A percentile compares a stretch with the other conserved stretches of the same genome.
Evolutionary conservation across 2,113 vertebrate species (phyloP).

Genomic region (Pimephales promelas): DNA sequence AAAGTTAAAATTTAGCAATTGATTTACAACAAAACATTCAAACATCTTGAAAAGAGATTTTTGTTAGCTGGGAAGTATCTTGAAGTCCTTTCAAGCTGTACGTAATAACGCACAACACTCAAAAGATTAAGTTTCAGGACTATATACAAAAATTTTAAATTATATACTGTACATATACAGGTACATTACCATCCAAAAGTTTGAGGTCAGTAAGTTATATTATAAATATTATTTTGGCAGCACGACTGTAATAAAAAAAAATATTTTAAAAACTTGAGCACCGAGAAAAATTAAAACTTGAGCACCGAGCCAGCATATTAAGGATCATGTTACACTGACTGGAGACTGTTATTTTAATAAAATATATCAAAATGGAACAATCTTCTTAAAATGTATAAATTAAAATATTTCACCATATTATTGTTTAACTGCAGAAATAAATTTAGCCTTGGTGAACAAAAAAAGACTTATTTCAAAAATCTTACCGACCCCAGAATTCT

Average conservation of each 20-base stretch:
- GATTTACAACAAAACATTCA: too few species aligned
- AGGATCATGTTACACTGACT: too few species aligned
- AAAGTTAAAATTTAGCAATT: too few species aligned
- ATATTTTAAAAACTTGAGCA: too few species aligned
- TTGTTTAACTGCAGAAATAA: not conserved
- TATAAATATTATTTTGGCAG: too few species aligned
- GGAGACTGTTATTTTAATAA: too few species aligned
- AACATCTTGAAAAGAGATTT: too few species aligned
- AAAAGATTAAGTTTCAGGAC: not conserved
- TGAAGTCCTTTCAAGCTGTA: not conserved
- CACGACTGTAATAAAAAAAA: too few species aligned
- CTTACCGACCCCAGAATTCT: not conserved
- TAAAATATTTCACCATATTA: not conserved
- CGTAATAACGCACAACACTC: not conserved
- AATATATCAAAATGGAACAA: too few species aligned
- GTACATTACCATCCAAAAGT: not conserved
- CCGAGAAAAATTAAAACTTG: too few species aligned
- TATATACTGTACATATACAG: not conserved
- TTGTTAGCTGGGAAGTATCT: not conserved
- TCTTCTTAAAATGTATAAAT: not conserved
- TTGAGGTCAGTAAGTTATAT: not conserved
- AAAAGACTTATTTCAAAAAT: not conserved
- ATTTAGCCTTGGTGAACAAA: too few species aligned
- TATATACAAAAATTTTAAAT: not conserved
- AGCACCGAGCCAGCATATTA: too few species aligned